Conservation (phyloP, 2,113 vertebrate species). For the Scolopax mira region DNA sequence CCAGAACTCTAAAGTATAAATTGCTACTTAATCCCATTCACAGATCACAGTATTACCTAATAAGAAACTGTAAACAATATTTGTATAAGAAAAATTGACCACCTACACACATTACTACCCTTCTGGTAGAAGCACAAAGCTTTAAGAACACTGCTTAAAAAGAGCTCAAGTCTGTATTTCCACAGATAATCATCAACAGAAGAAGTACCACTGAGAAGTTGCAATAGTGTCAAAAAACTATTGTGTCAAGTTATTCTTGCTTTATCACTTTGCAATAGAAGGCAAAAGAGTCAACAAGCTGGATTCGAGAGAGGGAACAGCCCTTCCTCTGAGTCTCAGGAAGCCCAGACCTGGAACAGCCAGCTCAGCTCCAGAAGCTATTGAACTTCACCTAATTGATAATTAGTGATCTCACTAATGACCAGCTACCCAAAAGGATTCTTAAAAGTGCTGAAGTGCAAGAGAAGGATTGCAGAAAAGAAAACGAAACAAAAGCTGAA, state of each 20-base stretch:
- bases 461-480: neutral
- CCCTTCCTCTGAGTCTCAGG: accelerated
- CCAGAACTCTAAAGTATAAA: neutral
- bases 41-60: neutral
- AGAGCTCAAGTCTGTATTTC: neutral
- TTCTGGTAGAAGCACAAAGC: neutral
- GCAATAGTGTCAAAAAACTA: neutral
- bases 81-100: neutral
- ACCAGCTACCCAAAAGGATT: neutral
- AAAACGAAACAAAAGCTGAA: neutral
- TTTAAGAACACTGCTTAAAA: neutral
- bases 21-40: neutral
- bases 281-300: neutral
- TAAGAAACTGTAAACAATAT: neutral
- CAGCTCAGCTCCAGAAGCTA: neutral
- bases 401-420: neutral
- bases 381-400: neutral
- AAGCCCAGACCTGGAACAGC: neutral
- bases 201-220: neutral
- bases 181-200: neutral
- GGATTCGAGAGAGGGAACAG: neutral
- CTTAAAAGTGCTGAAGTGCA: neutral
- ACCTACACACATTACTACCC: neutral
- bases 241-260: neutral
- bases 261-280: neutral